Evolutionary conservation across 2,888 invertebrate genomes (phyloP), one percentile per base, ranked within the genome.

Genomic region (Melangyna quadrimaculata): DNA sequence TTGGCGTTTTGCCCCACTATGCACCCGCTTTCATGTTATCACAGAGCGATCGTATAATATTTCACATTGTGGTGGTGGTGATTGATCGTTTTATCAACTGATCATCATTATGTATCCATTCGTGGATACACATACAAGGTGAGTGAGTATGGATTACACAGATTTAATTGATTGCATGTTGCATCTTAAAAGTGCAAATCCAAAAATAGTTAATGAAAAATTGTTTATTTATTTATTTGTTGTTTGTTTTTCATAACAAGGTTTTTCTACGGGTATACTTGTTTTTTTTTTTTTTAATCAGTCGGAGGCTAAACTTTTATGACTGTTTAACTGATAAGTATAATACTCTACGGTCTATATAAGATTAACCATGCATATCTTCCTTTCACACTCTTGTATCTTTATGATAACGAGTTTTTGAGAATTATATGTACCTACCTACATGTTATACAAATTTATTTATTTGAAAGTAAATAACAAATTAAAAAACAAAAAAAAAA

Each of bases 61-160:
- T 79, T 84, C 84, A 84, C 79, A 72, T 86, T 72, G 80, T 77
- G 75, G 80, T 80, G 80, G 79, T 80, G 77, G 75, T 86, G 84
- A 84, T 84, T 80, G 80, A 84, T 84, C 67, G 61, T 73, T 86
- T 79, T 84, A 84, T 84, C 84, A 79, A 79, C 59, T 51, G 74
- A 74, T 84, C 70, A 74, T 84, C 63, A 79, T 79, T 79, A 79
- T 84, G 70, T 75, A 78, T 71, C 69, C 69, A 57, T 37, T 37
- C 43, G 69, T 55, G 43, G 79, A 71, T 79, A 70, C 53, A 77
- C 22, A 53, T 14, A 40, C 63, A 48, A 63, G 51, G 71, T 70
- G 55, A 81, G 51, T 71, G 63, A 71, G 71, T 77, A 67, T 79
- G 48, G 67, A 74, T 74, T 73, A 73, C 72, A 65, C 65, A 45